A percentile compares a stretch with the other conserved stretches of the same genome.
Conservation (phyloP, 1,140 invertebrate species). For the Drosophila pallidifrons region DNA sequence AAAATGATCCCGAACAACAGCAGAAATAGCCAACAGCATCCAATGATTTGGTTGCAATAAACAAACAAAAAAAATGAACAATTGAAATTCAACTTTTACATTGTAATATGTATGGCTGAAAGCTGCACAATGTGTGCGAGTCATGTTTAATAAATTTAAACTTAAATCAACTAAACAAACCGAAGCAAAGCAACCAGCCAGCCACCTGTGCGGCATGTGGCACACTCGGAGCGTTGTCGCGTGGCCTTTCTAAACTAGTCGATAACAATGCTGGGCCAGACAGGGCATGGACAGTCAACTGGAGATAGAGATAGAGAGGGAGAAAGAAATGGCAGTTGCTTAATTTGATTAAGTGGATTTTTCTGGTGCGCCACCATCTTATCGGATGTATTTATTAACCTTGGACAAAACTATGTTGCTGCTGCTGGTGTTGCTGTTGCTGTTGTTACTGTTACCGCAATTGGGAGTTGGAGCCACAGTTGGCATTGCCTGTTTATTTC, state of each 20-base stretch:
- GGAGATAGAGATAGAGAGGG: conserved; percentile 2
- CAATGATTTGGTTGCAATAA: conserved; percentile 66
- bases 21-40: conserved; percentile 9
- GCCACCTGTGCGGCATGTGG: conserved; percentile 44
- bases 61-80: conserved; percentile 47
- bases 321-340: conserved; percentile 48
- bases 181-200: conserved; percentile 43
- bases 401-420: conserved; percentile 27
- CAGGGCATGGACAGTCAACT: conserved; percentile 32
- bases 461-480: conserved; percentile 19
- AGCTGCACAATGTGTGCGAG: conserved; percentile 39
- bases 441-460: neutral
- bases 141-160: conserved; percentile 72
- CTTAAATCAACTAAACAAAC: conserved; percentile 50
- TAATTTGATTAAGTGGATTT: conserved; percentile 64
- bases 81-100: conserved; percentile 53
- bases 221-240: conserved; percentile 28
- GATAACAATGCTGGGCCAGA: conserved; percentile 63
- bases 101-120: conserved; percentile 28
- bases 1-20: conserved; percentile 49
- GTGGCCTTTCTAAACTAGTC: conserved; percentile 71
- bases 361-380: conserved; percentile 38
- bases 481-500: conserved; percentile 37
- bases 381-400: conserved; percentile 55
- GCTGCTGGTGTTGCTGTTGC: too few relatives aligned